Percentiles rank a stretch among this genome's conserved stretches.
phyloP scores from a whole-genome alignment of 2,113 vertebrate genomes.

The Marmota flaviventris region DNA sequence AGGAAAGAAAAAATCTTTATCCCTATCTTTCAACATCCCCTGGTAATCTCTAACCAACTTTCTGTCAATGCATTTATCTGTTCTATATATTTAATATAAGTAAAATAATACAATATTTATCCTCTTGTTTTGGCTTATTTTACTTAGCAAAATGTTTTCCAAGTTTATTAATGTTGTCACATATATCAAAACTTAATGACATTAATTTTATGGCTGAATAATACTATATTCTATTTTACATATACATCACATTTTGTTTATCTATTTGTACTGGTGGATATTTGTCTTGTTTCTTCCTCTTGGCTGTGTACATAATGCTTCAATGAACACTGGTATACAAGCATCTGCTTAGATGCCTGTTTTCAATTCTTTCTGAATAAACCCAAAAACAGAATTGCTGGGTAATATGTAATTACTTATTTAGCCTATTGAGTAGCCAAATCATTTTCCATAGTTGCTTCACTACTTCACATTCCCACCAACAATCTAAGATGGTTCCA shows the following conservation, averaged over 20 bases:
- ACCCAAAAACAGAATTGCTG: neutral
- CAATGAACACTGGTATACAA: neutral
- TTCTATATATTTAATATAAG: neutral
- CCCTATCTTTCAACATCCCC: neutral
- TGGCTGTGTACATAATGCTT: neutral
- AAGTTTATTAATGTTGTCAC: neutral
- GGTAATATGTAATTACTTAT: neutral
- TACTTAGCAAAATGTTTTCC: neutral
- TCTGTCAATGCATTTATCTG: neutral
- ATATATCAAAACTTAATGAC: neutral
- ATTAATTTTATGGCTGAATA: neutral
- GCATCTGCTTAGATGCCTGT: neutral
- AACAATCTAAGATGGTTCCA: neutral
- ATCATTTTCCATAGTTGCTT: neutral
- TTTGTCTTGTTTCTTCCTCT: neutral
- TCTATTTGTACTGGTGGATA: neutral
- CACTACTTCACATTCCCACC: neutral
- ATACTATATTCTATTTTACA: neutral
- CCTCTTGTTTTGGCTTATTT: neutral
- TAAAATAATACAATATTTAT: neutral
- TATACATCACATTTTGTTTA: neutral
- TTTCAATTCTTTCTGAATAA: neutral
- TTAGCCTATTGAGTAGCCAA: neutral
- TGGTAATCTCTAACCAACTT: neutral
- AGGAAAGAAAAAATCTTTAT: neutral